Evolutionary conservation across 2,888 invertebrate species (phyloP), one percentile per base, ranked within the genome.

Genomic region (Mythimna lalbum): DNA sequence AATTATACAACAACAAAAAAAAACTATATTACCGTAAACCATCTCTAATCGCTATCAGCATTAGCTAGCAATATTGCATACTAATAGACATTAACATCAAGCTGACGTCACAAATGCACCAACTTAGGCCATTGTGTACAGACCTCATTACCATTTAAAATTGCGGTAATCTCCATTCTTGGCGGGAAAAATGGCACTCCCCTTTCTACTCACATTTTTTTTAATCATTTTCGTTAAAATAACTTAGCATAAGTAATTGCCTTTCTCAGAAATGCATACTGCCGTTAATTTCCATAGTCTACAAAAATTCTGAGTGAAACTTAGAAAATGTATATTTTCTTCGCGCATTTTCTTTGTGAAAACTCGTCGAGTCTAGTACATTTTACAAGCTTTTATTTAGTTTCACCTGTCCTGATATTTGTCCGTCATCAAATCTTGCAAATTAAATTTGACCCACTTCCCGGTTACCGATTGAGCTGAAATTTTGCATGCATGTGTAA

Each of bases 121-220:
- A 84, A 75, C 73, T 78, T 84, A 10, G 63, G 66, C 62, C 69
- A 70, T 71, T 75, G 68, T 80, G 64, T 69, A 69, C 76, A 80
- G 80, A 27, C 64, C 27, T 62, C 64, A 68, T 68, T 77, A 64
- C 61, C 64, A 80, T 80, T 65, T 59, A 59, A 80, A 78, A 78
- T 63, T 69, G 75, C 80, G 64, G 62, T 47, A 65, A 75, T 80
- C 64, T 74, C 31, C 67, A 64, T 75, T 69, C 68, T 80, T 68
- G 57, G 23, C 47, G n/a, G 52, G 39, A 50, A 69, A 73, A 80
- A 80, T 59, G 49, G 55, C 69, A 52, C 59, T 55, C 60, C 47
- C 60, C 10, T 69, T 69, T 31, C 55, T 39, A 55, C 53, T 62
- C 21, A 36, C 50, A 59, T 64, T 61, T 66, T 66, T 64, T 64